Conservation (phyloP, 1,140 invertebrate species). For the Philopotamus ludificatus region DNA sequence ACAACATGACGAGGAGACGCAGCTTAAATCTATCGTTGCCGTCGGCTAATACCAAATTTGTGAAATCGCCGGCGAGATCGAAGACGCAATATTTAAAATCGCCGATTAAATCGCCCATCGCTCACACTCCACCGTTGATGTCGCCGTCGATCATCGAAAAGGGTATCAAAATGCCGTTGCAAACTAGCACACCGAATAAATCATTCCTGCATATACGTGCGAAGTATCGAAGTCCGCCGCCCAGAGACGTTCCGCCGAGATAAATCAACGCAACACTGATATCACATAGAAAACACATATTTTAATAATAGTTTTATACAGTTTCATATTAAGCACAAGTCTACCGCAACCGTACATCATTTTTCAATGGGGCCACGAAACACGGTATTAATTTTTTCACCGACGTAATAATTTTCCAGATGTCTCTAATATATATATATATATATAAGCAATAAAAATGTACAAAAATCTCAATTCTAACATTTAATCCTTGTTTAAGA, state of each 20-base stretch:
- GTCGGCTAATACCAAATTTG: conserved; percentile 23
- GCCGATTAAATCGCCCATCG: conserved; percentile 19
- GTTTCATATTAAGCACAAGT: background rate
- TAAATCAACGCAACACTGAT: conserved; percentile 40
- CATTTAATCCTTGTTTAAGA: too few relatives aligned
- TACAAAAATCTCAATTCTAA: too few relatives aligned
- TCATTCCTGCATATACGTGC: conserved; percentile 70
- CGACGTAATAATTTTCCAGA: too few relatives aligned
- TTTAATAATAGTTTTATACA: background rate
- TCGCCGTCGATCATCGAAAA: conserved; percentile 53
- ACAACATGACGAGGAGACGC: conserved; percentile 24
- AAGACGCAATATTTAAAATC: conserved; percentile 22
- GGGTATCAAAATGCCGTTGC: conserved; percentile 48
- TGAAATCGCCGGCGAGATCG: conserved; percentile 28
- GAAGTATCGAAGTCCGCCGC: conserved; percentile 69
- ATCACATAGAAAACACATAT: too few relatives aligned
- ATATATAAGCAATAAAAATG: too few relatives aligned
- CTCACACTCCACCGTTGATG: conserved; percentile 30
- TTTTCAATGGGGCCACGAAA: background rate
- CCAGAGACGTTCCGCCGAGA: conserved; percentile 55
- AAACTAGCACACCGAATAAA: conserved; percentile 51
- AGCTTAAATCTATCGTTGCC: conserved; percentile 33
- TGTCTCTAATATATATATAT: too few relatives aligned
- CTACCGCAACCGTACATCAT: background rate
- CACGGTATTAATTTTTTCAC: too few relatives aligned